phyloP scores from a whole-genome alignment of 2,888 invertebrate species.

The Tetanocera ferruginea region DNA sequence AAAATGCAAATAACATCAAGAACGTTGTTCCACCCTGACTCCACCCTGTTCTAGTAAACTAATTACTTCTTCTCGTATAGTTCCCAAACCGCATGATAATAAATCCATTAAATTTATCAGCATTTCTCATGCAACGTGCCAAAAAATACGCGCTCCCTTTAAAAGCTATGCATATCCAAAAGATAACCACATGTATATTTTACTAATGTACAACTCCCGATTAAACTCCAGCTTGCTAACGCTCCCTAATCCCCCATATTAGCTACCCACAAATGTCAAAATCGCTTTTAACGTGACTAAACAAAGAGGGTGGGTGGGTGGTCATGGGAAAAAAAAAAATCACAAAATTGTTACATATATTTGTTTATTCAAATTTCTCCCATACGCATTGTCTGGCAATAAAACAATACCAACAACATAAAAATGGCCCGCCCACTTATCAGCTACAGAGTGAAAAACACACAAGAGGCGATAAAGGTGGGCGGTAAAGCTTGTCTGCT shows the following conservation, averaged over 20 bases:
- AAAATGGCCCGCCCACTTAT: neutral
- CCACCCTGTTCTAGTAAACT: neutral
- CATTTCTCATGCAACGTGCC: conserved; percentile 12
- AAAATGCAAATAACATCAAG: neutral
- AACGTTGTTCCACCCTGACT: neutral
- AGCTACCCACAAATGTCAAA: neutral
- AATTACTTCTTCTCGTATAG: conserved; percentile 25
- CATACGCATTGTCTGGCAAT: conserved; percentile 5
- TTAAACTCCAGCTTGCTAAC: neutral
- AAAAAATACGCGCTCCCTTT: neutral
- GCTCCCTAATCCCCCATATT: neutral
- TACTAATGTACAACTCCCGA: conserved; percentile 7
- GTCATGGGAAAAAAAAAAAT: neutral
- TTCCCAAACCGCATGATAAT: conserved; percentile 4
- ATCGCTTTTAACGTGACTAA: neutral
- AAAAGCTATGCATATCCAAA: neutral
- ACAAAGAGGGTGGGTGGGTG: neutral
- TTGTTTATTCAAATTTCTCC: conserved; percentile 22
- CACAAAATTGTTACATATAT: neutral
- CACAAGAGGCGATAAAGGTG: neutral
- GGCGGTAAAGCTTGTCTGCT: neutral
- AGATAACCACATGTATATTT: conserved; percentile 1
- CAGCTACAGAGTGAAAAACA: too few relatives aligned
- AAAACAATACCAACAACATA: neutral
- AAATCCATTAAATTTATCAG: conserved; percentile 29